Conservation (phyloP, 2,888 invertebrate genomes). For the Phortica magna region DNA sequence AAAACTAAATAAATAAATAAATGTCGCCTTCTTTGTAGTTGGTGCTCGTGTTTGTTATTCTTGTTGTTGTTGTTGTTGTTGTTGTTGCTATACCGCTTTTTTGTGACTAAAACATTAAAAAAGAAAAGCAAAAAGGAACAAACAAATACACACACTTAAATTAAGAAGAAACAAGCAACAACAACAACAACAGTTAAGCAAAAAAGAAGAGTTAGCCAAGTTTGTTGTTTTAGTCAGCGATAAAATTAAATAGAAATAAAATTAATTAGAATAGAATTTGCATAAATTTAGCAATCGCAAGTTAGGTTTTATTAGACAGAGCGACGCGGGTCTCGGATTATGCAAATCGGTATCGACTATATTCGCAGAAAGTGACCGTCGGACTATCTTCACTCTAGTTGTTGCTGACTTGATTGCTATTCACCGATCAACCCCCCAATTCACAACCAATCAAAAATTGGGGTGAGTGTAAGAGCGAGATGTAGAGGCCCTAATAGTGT, state of each 20-base stretch:
- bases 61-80: neutral
- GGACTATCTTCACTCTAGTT: neutral
- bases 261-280: conserved; percentile 72
- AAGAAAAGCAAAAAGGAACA: conserved; percentile 5
- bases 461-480: neutral
- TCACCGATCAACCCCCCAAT: neutral
- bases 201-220: neutral
- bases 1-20: conserved; percentile 35
- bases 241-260: conserved; percentile 53
- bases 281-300: conserved; percentile 60
- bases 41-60: neutral
- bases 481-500: conserved; percentile 18
- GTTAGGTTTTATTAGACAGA: conserved; percentile 66
- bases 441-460: neutral
- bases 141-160: neutral
- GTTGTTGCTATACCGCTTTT: neutral
- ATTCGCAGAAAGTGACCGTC: neutral
- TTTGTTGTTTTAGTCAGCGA: neutral
- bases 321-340: conserved; percentile 59
- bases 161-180: conserved; percentile 22
- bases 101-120: neutral
- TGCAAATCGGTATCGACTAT: conserved; percentile 36
- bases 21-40: neutral
- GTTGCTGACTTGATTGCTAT: neutral
- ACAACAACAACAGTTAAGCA: conserved; percentile 17